phyloP scores from a whole-genome alignment of 2,113 vertebrate species.

The Burhinus oedicnemus region DNA sequence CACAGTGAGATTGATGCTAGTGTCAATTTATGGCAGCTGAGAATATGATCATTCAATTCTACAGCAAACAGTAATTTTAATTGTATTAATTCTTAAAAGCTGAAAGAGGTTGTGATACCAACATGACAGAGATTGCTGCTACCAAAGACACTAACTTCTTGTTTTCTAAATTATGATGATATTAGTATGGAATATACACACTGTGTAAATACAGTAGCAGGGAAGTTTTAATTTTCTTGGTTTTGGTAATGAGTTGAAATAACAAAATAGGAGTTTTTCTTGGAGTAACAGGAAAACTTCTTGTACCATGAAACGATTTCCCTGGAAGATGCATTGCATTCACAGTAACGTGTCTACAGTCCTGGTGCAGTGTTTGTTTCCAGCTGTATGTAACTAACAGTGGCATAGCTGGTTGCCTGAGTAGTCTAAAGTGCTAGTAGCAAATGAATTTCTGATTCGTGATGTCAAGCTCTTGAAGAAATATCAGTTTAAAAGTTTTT shows the following conservation, averaged over 20 bases:
- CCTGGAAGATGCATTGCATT: background rate
- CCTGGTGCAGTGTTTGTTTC: background rate
- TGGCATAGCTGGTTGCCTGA: background rate
- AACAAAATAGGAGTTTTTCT: background rate
- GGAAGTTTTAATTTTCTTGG: background rate
- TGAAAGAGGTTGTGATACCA: background rate
- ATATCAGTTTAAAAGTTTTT: background rate
- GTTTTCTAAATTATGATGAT: background rate
- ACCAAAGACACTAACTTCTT: background rate
- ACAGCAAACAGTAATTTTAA: background rate
- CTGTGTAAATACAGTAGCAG: background rate
- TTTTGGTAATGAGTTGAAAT: background rate
- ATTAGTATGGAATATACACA: background rate
- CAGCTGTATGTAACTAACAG: too few relatives aligned
- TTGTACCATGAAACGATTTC: background rate
- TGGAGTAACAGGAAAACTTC: background rate
- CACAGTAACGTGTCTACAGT: accelerated
- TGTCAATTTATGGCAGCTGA: background rate
- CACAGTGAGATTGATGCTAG: too few relatives aligned
- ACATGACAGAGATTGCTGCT: background rate
- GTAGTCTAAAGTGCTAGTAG: background rate
- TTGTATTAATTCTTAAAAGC: background rate
- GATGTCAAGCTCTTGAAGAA: background rate
- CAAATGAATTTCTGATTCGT: background rate
- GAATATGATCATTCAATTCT: background rate